Evolutionary conservation across 2,888 invertebrate genomes (phyloP).

Genomic region (Drosophila crucigera): DNA sequence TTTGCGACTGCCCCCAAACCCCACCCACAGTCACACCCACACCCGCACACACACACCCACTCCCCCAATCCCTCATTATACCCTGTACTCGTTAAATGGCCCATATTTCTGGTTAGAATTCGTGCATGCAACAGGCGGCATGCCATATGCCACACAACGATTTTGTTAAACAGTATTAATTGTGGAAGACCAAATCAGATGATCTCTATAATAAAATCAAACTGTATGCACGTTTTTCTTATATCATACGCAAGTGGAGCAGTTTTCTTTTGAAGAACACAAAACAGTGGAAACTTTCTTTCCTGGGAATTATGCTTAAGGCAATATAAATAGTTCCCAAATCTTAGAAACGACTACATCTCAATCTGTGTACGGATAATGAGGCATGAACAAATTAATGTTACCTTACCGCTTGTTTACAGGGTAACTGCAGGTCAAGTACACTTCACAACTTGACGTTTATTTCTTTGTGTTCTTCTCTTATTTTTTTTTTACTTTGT

Average conservation of each 20-base stretch:
- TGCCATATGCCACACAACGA: not conserved
- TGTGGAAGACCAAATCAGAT: not conserved
- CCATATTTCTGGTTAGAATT: not conserved
- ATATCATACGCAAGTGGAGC: not conserved
- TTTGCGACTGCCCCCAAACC: constrained; percentile 31
- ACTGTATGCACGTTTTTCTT: not conserved
- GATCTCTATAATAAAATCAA: not conserved
- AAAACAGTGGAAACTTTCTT: not conserved
- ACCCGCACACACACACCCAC: constrained; percentile 13
- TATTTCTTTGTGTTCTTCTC: constrained; percentile 34
- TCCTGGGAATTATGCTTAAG: not conserved
- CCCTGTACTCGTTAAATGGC: constrained; percentile 41
- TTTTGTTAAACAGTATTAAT: not conserved
- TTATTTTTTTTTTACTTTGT: constrained; percentile 49
- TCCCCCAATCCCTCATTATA: constrained; percentile 43
- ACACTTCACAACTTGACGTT: constrained; percentile 7
- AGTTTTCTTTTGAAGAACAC: not conserved
- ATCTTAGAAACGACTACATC: not conserved
- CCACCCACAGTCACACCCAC: not conserved
- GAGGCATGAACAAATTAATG: not conserved
- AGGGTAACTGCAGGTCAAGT: constrained; percentile 32
- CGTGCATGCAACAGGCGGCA: constrained; percentile 28
- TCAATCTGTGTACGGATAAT: not conserved
- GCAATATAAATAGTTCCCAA: no score
- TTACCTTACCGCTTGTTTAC: not conserved